Conservation (phyloP, 2,113 vertebrate species). For the Pleuronectes platessa region DNA sequence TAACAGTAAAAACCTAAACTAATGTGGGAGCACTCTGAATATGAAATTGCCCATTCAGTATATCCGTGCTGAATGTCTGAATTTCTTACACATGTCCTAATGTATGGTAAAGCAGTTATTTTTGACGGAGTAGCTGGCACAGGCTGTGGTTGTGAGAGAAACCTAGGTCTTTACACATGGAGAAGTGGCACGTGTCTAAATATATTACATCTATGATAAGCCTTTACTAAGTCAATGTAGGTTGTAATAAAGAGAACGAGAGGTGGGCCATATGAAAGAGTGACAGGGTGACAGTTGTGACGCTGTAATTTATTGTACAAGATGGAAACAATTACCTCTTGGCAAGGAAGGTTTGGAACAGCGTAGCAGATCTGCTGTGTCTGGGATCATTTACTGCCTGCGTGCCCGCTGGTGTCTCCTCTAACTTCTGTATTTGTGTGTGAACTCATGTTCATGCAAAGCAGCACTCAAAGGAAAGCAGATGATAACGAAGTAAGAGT, state of each 20-base stretch:
- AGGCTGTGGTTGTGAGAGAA: constrained; percentile 12
- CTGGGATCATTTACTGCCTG: constrained; percentile 44
- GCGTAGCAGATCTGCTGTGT: constrained; percentile 45
- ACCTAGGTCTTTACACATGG: constrained; percentile 14
- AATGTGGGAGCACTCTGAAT: constrained; percentile 57
- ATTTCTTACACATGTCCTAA: constrained; percentile 58
- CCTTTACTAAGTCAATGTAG: constrained; percentile 19
- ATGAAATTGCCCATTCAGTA: constrained; percentile 64
- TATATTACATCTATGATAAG: constrained; percentile 6
- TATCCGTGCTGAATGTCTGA: constrained; percentile 37
- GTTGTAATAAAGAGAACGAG: constrained; percentile 34
- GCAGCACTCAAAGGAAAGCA: constrained; percentile 9
- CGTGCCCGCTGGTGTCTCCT: constrained; percentile 18
- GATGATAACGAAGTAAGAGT: not conserved
- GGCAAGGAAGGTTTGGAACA: constrained; percentile 57
- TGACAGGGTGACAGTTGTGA: constrained; percentile 42
- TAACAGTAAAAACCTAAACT: constrained; percentile 69
- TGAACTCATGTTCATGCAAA: not conserved
- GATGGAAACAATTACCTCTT: constrained; percentile 81
- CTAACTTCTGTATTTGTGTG: constrained; percentile 22
- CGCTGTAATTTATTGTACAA: constrained; percentile 66
- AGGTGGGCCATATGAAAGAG: not conserved
- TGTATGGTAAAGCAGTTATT: constrained; percentile 51
- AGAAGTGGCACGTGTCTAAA: constrained; percentile 19
- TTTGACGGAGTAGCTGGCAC: not conserved